Percentiles rank a stretch among this genome's conserved stretches.
phyloP scores from a whole-genome alignment of 2,888 invertebrate species.

The Pseudococcus jackbeardsleyi region DNA sequence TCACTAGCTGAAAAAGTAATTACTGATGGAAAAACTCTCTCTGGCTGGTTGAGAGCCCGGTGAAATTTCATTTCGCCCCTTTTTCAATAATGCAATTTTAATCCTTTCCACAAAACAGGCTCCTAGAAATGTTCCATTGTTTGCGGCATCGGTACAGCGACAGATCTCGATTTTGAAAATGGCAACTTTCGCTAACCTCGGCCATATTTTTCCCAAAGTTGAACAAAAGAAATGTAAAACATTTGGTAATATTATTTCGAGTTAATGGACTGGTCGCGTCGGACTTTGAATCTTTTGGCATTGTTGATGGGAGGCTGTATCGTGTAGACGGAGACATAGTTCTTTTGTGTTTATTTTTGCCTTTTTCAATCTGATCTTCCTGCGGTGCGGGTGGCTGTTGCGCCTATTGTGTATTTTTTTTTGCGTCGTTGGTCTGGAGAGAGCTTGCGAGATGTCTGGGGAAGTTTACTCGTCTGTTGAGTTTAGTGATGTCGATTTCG shows the following conservation, averaged over 20 bases:
- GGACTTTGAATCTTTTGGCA: neutral
- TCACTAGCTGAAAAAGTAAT: slow-evolving; percentile 4
- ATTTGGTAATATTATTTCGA: slow-evolving; percentile 35
- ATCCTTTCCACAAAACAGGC: slow-evolving; percentile 1
- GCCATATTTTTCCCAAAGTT: neutral
- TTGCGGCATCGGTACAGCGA: neutral
- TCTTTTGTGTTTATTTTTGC: too few species aligned
- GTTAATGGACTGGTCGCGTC: neutral
- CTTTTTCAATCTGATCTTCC: too few species aligned
- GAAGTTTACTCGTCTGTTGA: too few species aligned
- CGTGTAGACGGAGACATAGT: too few species aligned
- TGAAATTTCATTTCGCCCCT: slow-evolving; percentile 1
- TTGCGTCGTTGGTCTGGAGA: too few species aligned
- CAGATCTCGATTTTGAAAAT: neutral
- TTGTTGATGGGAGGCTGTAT: neutral
- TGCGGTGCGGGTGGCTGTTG: too few species aligned
- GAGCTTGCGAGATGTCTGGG: too few species aligned
- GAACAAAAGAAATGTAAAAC: slow-evolving; percentile 30
- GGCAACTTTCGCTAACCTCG: neutral
- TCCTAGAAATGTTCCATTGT: neutral
- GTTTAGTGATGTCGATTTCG: too few species aligned
- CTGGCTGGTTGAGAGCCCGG: neutral
- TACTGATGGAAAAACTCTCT: neutral
- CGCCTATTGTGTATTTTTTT: too few species aligned
- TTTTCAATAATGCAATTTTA: slow-evolving; percentile 46